Conservation (phyloP, 2,113 vertebrate genomes). For the Cygnus buccinator region DNA sequence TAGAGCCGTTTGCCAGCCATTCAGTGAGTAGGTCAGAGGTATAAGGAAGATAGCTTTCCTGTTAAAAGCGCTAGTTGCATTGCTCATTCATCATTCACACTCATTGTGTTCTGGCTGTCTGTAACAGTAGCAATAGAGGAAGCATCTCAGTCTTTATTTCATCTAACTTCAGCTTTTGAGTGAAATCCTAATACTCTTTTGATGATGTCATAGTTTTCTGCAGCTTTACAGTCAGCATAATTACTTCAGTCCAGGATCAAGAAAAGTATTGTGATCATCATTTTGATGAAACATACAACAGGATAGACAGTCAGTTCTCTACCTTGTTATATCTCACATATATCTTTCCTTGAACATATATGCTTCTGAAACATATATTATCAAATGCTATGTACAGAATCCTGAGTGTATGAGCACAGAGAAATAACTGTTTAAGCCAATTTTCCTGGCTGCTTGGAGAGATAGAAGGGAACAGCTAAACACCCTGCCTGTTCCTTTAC, state of each 20-base stretch:
- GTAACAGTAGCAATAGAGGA: background rate
- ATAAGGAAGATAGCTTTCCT: conserved; percentile 40
- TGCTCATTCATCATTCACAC: conserved; percentile 29
- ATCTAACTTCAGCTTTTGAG: background rate
- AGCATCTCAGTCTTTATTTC: background rate
- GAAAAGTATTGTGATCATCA: background rate
- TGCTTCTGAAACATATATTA: conserved; percentile 3
- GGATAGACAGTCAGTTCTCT: background rate
- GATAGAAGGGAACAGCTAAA: conserved; percentile 60
- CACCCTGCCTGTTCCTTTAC: conserved; percentile 62
- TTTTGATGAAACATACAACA: background rate
- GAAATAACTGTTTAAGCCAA: conserved; percentile 51
- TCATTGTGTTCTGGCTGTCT: background rate
- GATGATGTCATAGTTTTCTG: conserved; percentile 2
- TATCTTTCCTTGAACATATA: conserved; percentile 5
- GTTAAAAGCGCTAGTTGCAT: conserved; percentile 9
- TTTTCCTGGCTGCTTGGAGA: conserved; percentile 61
- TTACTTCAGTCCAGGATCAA: background rate
- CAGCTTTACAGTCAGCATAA: background rate
- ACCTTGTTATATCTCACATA: background rate
- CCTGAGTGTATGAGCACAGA: background rate
- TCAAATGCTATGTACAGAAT: conserved; percentile 37
- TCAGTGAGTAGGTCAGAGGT: conserved; percentile 67
- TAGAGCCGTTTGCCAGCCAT: conserved; percentile 69
- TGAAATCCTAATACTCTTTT: conserved; percentile 22